Percentiles rank a stretch among this genome's conserved stretches.
phyloP scores from a whole-genome alignment of 2,113 vertebrate species.

The Eclectus roratus region DNA sequence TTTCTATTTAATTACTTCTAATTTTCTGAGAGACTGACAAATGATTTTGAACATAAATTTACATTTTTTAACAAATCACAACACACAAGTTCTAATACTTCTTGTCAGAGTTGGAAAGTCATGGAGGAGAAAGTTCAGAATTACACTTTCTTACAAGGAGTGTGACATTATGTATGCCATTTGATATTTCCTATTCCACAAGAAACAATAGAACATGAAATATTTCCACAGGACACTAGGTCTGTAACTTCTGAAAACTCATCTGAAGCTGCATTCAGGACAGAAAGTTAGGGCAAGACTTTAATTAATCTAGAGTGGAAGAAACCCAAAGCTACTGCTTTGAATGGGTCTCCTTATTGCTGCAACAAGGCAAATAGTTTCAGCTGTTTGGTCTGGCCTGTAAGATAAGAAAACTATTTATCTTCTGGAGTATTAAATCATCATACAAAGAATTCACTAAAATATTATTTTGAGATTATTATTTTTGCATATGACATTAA shows the following conservation, averaged over 20 bases:
- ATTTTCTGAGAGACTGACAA: constrained; percentile 50
- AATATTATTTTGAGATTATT: neutral
- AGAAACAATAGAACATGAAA: neutral
- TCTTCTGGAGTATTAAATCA: neutral
- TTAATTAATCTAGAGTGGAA: neutral
- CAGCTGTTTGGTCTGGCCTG: neutral
- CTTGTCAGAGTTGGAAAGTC: neutral
- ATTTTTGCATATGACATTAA: neutral
- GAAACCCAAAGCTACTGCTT: neutral
- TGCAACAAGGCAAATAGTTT: neutral
- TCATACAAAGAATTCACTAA: neutral
- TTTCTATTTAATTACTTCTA: constrained; percentile 58
- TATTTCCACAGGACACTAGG: neutral
- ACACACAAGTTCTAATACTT: neutral
- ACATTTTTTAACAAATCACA: constrained; percentile 30
- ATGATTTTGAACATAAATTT: constrained; percentile 36
- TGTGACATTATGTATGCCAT: neutral
- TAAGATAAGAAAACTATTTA: neutral
- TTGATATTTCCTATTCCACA: neutral
- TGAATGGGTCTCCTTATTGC: neutral
- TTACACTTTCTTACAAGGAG: neutral
- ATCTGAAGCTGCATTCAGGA: neutral
- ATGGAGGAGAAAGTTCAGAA: neutral
- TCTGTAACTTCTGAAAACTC: neutral
- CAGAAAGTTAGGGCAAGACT: neutral